Evolutionary conservation across 2,888 invertebrate species (phyloP), one percentile per base, ranked within the genome.

Genomic region (Ceraclea dissimilis): DNA sequence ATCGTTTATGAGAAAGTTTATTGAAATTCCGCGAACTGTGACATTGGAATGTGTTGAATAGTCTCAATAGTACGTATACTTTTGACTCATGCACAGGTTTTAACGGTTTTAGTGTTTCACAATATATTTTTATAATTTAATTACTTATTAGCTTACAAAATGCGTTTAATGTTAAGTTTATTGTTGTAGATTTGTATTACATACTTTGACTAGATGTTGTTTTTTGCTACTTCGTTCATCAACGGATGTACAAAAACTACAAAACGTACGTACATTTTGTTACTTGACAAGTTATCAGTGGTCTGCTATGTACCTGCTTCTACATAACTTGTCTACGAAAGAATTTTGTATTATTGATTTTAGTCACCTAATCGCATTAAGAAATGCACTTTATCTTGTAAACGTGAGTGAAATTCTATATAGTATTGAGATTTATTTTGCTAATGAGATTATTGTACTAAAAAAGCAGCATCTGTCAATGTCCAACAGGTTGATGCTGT

Each of bases 11-110:
- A 39, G 39, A 39, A 39, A 39, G 39, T 39, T 39, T 39, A 39
- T 39, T 13, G 39, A 39, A 39, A 39, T 39, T 39, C 39, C 39
- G 39, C 39, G 39, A 39, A 39, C 39, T 39, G 39, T 39, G 39
- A 39, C 39, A 39, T 39, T 8, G 16, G 39, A 39, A 39, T 39
- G 39, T 39, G 13, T 4, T 39, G n/a, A n/a, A n/a, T n/a, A n/a
- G n/a, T n/a, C n/a, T n/a, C n/a, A n/a, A n/a, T n/a, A n/a, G n/a
- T n/a, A n/a, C n/a, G 39, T 13, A 39, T 26, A 16, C 13, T 5
- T 2, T 39, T 39, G 39, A 39, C 39, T 39, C 39, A 39, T 39
- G 16, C 39, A 39, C 39, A 16, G 13, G 39, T 39, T 39, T 26
- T 39, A 39, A 39, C 39, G 39, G 39, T 39, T 39, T 39, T 39